These are phyloP conservation scores for Brachyhypopomus gauderio DNA, from an alignment of 2,113 vertebrate genomes.

Conservation along the genomic window DNA sequence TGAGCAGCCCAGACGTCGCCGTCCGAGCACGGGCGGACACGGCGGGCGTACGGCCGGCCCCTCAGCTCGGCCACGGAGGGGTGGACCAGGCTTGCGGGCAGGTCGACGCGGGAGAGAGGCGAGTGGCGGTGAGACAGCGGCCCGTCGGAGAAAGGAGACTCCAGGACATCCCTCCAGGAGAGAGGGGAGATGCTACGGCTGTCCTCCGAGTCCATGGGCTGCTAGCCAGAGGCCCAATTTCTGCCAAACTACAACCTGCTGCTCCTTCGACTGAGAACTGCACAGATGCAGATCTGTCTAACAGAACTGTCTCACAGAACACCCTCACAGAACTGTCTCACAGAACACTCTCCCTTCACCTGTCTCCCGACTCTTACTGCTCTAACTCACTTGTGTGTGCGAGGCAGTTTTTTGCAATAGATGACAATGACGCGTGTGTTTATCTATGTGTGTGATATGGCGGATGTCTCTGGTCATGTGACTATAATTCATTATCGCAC, in stretches of 20 bases:
- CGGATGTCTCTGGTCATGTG: constrained; percentile 31
- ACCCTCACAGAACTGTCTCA: not conserved
- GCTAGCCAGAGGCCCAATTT: not conserved
- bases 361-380: not conserved
- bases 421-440: not conserved
- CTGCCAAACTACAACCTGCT: not conserved
- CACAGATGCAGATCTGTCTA: not conserved
- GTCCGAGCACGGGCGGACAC: constrained; percentile 60
- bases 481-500: constrained; percentile 63
- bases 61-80: constrained; percentile 52
- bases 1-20: constrained; percentile 60
- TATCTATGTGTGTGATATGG: constrained; percentile 6
- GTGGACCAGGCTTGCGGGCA: constrained; percentile 27
- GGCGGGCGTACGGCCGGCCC: not conserved
- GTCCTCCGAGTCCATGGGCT: constrained; percentile 14
- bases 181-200: not conserved
- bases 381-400: not conserved
- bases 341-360: not conserved
- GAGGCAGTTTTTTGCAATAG: not conserved
- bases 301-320: not conserved
- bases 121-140: constrained; percentile 7
- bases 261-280: not conserved
- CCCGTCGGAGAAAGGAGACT: not conserved
- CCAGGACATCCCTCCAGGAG: not conserved
- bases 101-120: constrained; percentile 22